Conservation (phyloP, 2,888 invertebrate genomes). For the Melieria crassipennis region DNA sequence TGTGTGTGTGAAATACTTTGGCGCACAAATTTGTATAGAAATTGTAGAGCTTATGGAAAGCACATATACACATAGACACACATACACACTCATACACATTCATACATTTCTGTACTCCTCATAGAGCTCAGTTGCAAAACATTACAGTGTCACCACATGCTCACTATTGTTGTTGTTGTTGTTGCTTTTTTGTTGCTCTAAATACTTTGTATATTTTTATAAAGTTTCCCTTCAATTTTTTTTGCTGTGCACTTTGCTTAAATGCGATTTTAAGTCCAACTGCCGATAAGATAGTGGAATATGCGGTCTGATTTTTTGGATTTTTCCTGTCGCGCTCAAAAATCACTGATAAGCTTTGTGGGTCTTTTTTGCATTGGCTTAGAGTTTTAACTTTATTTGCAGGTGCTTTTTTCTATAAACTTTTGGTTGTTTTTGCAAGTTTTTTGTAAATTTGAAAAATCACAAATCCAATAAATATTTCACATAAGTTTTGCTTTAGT, state of each 20-base stretch:
- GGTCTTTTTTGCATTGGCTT: background rate
- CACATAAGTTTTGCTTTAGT: background rate
- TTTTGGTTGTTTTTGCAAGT: background rate
- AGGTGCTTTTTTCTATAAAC: background rate
- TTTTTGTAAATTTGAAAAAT: background rate
- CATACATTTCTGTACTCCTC: no score
- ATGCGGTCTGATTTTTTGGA: background rate
- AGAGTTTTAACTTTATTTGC: background rate
- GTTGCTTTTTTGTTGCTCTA: background rate
- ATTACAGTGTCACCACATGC: background rate
- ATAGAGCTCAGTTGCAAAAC: background rate
- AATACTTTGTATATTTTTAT: background rate
- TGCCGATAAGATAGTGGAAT: background rate
- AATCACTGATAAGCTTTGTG: constrained; percentile 1
- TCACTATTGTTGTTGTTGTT: background rate
- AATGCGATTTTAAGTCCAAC: background rate
- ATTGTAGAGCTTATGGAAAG: background rate
- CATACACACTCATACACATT: background rate
- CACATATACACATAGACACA: background rate
- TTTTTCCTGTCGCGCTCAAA: no score
- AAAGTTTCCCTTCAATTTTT: background rate
- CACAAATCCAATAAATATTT: background rate
- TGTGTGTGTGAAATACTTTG: background rate
- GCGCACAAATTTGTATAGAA: background rate
- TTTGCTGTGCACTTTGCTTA: background rate